phyloP scores from a whole-genome alignment of 2,888 invertebrate genomes.

The Microctonus hyperodae region DNA sequence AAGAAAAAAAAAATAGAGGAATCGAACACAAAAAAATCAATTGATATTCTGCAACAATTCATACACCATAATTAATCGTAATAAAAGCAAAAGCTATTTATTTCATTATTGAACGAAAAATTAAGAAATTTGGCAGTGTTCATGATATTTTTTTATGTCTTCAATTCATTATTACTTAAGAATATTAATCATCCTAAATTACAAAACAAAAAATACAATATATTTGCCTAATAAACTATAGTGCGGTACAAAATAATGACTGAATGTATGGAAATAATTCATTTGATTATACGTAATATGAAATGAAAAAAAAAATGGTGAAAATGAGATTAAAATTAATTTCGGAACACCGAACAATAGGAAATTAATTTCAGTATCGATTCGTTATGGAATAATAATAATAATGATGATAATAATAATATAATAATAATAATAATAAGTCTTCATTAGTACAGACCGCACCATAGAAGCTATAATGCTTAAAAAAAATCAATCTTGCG shows the following conservation, averaged over 20 bases:
- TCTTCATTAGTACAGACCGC: conserved; percentile 6
- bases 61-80: conserved; percentile 35
- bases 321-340: not conserved
- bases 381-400: not conserved
- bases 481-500: not conserved
- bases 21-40: conserved; percentile 26
- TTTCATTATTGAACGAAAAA: conserved; percentile 46
- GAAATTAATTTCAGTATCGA: not conserved
- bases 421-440: too few relatives aligned
- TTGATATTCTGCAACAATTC: not conserved
- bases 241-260: not conserved
- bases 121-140: conserved; percentile 58
- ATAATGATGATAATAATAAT: too few relatives aligned
- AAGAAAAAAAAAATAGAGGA: conserved; percentile 24
- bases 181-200: conserved; percentile 10
- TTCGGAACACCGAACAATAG: not conserved
- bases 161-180: conserved; percentile 23
- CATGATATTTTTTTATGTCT: conserved; percentile 39
- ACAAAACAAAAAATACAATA: conserved; percentile 5
- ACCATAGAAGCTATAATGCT: not conserved
- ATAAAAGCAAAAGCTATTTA: conserved; percentile 33
- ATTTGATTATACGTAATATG: not conserved
- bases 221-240: not conserved
- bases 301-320: not conserved
- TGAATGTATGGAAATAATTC: not conserved